Percentiles rank a stretch among this genome's conserved stretches.
Conservation (phyloP, 2,797 vertebrate genomes). For the Clarias pachynema region DNA sequence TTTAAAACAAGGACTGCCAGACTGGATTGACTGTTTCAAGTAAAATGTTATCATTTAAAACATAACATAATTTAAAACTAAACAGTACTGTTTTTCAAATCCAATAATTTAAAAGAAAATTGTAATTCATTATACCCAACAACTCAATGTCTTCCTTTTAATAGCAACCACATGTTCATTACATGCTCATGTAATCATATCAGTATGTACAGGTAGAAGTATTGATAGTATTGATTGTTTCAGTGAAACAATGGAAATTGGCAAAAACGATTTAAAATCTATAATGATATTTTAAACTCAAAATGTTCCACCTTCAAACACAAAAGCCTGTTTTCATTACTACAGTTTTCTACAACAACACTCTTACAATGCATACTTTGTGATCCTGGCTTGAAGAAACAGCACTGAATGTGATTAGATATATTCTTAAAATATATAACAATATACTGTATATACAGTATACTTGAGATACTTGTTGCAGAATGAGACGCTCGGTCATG, state of each 20-base stretch:
- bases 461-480: too few species aligned
- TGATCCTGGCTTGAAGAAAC: not conserved
- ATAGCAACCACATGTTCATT: not conserved
- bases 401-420: not conserved
- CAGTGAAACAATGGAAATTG: not conserved
- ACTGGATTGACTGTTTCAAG: not conserved
- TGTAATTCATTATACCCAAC: not conserved
- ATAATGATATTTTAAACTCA: not conserved
- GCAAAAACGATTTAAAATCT: not conserved
- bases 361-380: not conserved
- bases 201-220: not conserved
- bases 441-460: not conserved
- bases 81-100: not conserved
- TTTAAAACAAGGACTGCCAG: not conserved
- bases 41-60: not conserved
- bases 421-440: not conserved
- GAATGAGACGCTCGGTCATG: too few species aligned
- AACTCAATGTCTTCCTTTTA: not conserved
- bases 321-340: not conserved
- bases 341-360: not conserved
- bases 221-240: not conserved
- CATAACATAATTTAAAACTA: not conserved
- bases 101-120: not conserved
- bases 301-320: not conserved
- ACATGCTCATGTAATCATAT: not conserved